Evolutionary conservation across 2,113 vertebrate genomes (phyloP), one percentile per base, ranked within the genome.

Genomic region (Lagopus leucura): DNA sequence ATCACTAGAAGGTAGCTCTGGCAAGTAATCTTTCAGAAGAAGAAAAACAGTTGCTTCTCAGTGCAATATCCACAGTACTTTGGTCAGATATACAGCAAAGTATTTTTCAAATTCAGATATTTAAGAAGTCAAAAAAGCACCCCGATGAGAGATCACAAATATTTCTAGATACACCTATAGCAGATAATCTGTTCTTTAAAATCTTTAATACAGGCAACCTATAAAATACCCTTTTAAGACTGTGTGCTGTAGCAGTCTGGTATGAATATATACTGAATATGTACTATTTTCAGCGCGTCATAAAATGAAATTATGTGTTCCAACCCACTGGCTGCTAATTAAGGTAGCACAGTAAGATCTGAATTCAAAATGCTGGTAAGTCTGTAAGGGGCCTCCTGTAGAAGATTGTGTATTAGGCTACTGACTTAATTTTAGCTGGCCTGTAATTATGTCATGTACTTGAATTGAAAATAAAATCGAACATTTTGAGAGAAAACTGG

Each of bases 251-350:
- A 74, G 64, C 85, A 55, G 64, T 61, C 88, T 88, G 72, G 64
- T 88, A 82, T 70, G 64, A 87, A 78, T 93, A 69, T 54, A 94
- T 60, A 89, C 48, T 90, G 58, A 90, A 91, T 38, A 38, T 38
- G 38, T 38, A 38, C 93, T 89, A 84, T 52, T 94, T 94, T 67
- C 91, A 95, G 60, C 92, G 60, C 75, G 92, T 94, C 75, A 95
- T 91, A 94, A 95, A 96, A 96, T 96, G 90, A 93, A 95, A 95
- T 94, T 90, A 92, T 65, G 72, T 88, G 87, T 96, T 95, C 91
- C 89, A 94, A 65, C 38, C 85, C 93, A 88, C 88, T 94, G 91
- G 72, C 50, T 91, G 66, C 87, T 89, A 96, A 96, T 93, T 96
- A 92, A 95, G 95, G 91, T 95, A 83, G 93, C 90, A 81, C 28